Conservation (phyloP, 1,140 invertebrate species). For the Euborellia annulipes region DNA sequence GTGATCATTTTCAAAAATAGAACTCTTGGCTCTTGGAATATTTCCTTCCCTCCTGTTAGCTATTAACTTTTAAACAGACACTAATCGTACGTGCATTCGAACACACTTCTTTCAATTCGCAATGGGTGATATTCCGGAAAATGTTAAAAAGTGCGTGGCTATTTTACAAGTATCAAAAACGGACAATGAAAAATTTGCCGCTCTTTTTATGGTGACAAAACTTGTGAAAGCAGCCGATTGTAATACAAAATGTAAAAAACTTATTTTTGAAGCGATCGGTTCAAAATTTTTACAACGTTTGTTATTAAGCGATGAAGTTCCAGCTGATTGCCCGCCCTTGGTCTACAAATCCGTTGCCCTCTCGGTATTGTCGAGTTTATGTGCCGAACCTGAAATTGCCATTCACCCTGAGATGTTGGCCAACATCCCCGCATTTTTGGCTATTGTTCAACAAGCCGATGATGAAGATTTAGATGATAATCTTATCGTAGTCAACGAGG, state of each 20-base stretch:
- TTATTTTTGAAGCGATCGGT: slow-evolving; percentile 77
- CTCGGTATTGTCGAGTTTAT: slow-evolving; percentile 69
- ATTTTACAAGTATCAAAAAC: slow-evolving; percentile 58
- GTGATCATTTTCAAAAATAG: not conserved
- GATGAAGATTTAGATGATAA: slow-evolving; percentile 64
- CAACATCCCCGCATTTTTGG: slow-evolving; percentile 61
- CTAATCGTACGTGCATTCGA: too few relatives aligned
- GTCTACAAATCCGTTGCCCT: slow-evolving; percentile 81
- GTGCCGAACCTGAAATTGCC: slow-evolving; percentile 56
- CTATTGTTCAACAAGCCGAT: slow-evolving; percentile 63
- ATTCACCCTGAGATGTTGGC: slow-evolving; percentile 64
- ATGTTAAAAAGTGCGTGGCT: slow-evolving; percentile 62
- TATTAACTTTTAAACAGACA: too few relatives aligned
- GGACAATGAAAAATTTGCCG: slow-evolving; percentile 83
- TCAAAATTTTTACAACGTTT: slow-evolving; percentile 67
- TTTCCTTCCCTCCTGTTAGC: too few relatives aligned
- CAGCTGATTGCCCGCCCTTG: slow-evolving; percentile 65
- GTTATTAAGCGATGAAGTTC: slow-evolving; percentile 51
- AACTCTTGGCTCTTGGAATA: too few relatives aligned
- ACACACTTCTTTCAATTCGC: slow-evolving; percentile 1
- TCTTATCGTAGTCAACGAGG: slow-evolving; percentile 73
- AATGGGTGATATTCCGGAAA: slow-evolving; percentile 40
- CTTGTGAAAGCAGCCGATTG: slow-evolving; percentile 65
- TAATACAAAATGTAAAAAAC: slow-evolving; percentile 46
- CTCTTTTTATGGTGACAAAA: slow-evolving; percentile 79